Conservation (phyloP, 2,888 invertebrate species). For the Andrena bucephala region DNA sequence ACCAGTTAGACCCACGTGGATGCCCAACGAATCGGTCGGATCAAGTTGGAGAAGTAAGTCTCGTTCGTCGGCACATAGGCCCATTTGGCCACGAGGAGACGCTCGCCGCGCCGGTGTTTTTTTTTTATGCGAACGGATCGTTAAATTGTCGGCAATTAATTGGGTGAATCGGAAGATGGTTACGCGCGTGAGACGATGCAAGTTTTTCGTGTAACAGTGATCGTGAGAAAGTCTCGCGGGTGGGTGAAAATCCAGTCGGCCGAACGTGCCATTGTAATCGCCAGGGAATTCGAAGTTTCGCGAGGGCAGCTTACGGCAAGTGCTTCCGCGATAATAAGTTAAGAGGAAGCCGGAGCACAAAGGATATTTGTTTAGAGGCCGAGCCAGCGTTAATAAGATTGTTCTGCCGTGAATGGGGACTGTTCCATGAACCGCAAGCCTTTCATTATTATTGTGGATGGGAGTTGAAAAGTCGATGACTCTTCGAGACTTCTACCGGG, state of each 20-base stretch:
- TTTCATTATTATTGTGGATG: slow-evolving; percentile 29
- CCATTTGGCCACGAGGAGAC: not conserved
- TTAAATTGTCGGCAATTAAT: not conserved
- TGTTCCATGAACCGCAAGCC: slow-evolving; percentile 37
- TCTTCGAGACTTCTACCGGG: slow-evolving; percentile 49
- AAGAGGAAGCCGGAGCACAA: not conserved
- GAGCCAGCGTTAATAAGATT: slow-evolving; percentile 21
- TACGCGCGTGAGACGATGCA: not conserved
- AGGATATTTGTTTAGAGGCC: slow-evolving; percentile 10
- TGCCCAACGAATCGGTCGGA: not conserved
- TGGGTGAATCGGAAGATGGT: not conserved
- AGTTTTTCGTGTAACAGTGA: slow-evolving; percentile 17
- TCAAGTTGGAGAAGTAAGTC: slow-evolving; percentile 24
- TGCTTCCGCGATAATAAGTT: slow-evolving; percentile 13
- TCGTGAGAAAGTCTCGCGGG: slow-evolving; percentile 11
- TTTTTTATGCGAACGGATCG: not conserved
- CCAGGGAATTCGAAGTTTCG: not conserved
- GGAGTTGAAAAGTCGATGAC: slow-evolving; percentile 64
- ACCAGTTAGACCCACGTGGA: slow-evolving; percentile 50
- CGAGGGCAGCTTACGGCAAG: not conserved
- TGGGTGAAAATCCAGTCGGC: not conserved
- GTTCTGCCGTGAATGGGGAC: slow-evolving; percentile 50
- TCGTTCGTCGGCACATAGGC: not conserved
- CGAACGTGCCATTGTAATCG: not conserved
- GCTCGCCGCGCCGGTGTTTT: not conserved